Evolutionary conservation across 1,140 invertebrate species (phyloP), one percentile per base, ranked within the genome.

Genomic region (Conus betulinus): DNA sequence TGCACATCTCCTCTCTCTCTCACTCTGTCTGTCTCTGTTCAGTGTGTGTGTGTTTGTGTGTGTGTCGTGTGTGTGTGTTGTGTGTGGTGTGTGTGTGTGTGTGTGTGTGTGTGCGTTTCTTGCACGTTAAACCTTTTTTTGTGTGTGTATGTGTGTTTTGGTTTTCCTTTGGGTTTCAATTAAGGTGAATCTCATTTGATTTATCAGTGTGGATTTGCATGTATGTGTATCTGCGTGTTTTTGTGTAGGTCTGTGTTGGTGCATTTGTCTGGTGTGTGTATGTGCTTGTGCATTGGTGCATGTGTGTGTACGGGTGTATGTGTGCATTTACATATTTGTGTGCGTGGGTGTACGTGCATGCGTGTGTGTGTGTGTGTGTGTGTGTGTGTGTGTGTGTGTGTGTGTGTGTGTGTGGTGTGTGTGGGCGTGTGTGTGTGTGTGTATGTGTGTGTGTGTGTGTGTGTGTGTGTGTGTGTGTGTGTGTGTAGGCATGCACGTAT

Each of bases 311-410:
- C n/a, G 3, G 39, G 39, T 39, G 39, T 39, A 3, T 39, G 39
- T 39, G 3, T 1, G 39, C 39, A 39, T 39, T 39, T 39, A 39
- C 39, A 39, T 39, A 39, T 39, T 39, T 39, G 20, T 71, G 60
- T 63, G 60, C 17, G 60, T 63, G 4, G 1, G 60, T 63, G 60
- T 63, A n/a, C 20, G 20, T 71, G 20, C 20, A n/a, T 71, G 20
- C 10, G 67, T 71, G 67, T 71, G 67, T 71, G 67, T 71, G 67
- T 71, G 67, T 71, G 67, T 71, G 67, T 71, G 67, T 71, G 67
- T 71, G 13, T 71, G 67, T 71, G 13, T 71, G 67, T 71, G 13
- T 71, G 67, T 71, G 67, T 71, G 60, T 63, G 39, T 39, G 39
- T 39, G 39, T 1, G 39, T 39, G 60, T 2, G 60, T 63, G 60